phyloP scores from a whole-genome alignment of 2,888 invertebrate species.

The Diogma glabrata region DNA sequence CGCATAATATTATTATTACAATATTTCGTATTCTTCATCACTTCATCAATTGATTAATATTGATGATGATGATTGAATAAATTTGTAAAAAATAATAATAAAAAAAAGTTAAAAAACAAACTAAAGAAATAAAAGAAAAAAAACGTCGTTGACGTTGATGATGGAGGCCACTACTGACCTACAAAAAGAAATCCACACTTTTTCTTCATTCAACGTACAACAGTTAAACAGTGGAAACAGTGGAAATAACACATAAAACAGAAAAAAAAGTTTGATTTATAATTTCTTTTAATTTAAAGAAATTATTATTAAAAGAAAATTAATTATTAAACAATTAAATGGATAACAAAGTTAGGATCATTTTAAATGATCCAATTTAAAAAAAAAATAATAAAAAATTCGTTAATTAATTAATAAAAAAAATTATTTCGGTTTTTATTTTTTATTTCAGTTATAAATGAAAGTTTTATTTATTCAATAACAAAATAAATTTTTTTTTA shows the following conservation, averaged over 20 bases:
- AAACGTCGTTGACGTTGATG: slow-evolving; percentile 1
- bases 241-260: background rate
- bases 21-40: too few species aligned
- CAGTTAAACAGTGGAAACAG: slow-evolving; percentile 19
- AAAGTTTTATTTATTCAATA: too few species aligned
- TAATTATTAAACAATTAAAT: too few species aligned
- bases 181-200: slow-evolving; percentile 27
- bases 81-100: background rate
- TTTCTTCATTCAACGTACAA: slow-evolving; percentile 22
- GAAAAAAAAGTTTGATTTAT: background rate
- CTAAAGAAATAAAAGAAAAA: background rate
- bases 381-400: too few species aligned
- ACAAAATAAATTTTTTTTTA: too few species aligned
- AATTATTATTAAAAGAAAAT: too few species aligned
- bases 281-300: background rate
- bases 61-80: too few species aligned
- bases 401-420: too few species aligned
- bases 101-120: background rate
- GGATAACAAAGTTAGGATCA: slow-evolving; percentile 3
- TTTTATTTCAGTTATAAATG: too few species aligned
- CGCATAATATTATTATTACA: too few species aligned
- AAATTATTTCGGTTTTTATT: too few species aligned
- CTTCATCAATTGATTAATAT: too few species aligned
- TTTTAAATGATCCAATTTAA: slow-evolving; percentile 7
- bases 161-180: slow-evolving; percentile 33